Base-by-base conservation (phyloP, 2,113 vertebrate species). In the Eulemur rufifrons region DNA sequence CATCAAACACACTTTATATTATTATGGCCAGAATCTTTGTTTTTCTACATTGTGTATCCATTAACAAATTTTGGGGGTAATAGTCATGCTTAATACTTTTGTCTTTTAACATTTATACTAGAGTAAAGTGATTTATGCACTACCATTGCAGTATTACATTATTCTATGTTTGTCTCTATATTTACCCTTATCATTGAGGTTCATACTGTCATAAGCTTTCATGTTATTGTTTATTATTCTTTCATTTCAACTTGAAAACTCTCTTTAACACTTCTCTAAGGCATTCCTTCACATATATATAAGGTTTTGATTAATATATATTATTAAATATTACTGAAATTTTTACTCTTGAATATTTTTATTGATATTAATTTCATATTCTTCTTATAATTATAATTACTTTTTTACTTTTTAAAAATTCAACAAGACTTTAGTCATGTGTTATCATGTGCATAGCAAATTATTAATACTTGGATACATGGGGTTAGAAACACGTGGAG, bases 281-380 rank as follows among this genome's bases (percentile, higher is more conserved):
- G 14, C 25, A 45, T 45, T 74, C 12, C 69, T 74, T 74, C 13
- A 17, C 56, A 71, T 34, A 77, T 37, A 69, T 9, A 50, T 76
- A 90, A 78, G 27, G 29, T 47, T 86, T 8, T 81, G 52, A 74
- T 37, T 86, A 14, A 39, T 37, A 78, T 68, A 85, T 63, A 56
- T 68, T 83, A 91, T 80, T 92, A 88, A 87, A 81, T 89, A 89
- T 27, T 92, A 5, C 37, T 77, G 27, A 80, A 56, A 56, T 10
- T 86, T 94, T 82, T 74, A 64, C 56, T 86, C 21, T 85, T 69
- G 25, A 82, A 27, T 89, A n/a, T 86, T 86, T 92, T 95, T 20
- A 86, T 45, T 83, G 89, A 66, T 85, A 54, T 76, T 56, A 63
- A 50, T 54, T 83, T 34, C 25, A 27, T 45, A 9, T 34, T 18